Base-by-base conservation (phyloP, 2,113 vertebrate genomes). In the Plectropomus leopardus region DNA sequence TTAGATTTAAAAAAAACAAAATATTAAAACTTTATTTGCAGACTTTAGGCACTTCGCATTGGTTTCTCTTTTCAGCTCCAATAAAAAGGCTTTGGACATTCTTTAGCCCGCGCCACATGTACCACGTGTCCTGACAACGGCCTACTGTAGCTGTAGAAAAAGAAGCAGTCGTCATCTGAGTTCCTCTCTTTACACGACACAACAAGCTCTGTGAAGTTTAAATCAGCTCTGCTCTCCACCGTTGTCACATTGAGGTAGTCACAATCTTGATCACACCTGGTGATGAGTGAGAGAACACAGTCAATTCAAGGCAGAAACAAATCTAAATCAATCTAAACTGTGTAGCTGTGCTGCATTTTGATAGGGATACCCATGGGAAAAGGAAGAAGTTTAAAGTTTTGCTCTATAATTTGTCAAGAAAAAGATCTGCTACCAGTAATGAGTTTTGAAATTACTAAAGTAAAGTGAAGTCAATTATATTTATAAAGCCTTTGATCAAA, bases 231-330 rank as follows among this genome's bases (percentile, higher is more conserved):
- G 9, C 42, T 74, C 13, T 80, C 63, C 59, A 81, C 72, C 23
- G 23, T 59, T 10, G 55, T 86, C 55, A 84, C 1, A 0, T 7
- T 55, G 44, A 89, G 2, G 36, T 74, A 19, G 59, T 23, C 21
- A 28, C 85, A 91, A 5, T 68, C 28, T 21, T 21, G 13, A 3
- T 85, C 68, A 69, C 83, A 85, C 54, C 86, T 90, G 28, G 59
- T 15, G 32, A 50, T 1, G 0, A 57, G 34, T 48, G 32, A 71
- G 61, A 70, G 13, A 32, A 50, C 1, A 3, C 34, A 2, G 3
- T 36, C n/a, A 11, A 32, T 30, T 63, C 55, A 71, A 54, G 10
- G 32, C 2, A 19, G 21, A 40, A 8, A 10, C 8, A 40, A 40
- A 9, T 40, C 8, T 40, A 11, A 40, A 40, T 40, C 19, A 4